Evolutionary conservation across 2,113 vertebrate species (phyloP).

Genomic region (Perca fluviatilis): DNA sequence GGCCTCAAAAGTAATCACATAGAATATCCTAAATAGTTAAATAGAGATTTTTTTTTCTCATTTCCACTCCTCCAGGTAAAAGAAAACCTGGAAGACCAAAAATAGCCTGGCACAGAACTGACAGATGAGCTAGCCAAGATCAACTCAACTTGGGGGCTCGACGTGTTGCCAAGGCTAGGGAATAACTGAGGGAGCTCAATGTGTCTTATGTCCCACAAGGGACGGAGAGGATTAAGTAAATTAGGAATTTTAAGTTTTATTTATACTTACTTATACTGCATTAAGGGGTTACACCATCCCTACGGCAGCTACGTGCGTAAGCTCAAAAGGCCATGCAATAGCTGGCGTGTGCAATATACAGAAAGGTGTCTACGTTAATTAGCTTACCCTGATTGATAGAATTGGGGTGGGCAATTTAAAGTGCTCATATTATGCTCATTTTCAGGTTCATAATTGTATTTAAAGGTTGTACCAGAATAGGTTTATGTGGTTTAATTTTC

Average conservation of each 20-base stretch:
- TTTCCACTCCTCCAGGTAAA: neutral
- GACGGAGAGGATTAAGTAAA: neutral
- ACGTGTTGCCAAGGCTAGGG: neutral
- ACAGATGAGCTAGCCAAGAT: neutral
- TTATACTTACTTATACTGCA: neutral
- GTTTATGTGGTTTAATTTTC: too few relatives aligned
- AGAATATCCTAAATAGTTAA: neutral
- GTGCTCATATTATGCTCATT: too few relatives aligned
- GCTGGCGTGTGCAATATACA: neutral
- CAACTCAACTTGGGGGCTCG: neutral
- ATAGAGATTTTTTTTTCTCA: neutral
- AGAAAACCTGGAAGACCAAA: neutral
- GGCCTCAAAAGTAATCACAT: neutral
- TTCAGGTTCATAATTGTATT: too few relatives aligned
- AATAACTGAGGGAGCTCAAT: neutral
- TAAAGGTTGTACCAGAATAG: too few relatives aligned
- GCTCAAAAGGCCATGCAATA: too few relatives aligned
- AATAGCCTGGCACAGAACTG: neutral
- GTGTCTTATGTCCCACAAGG: neutral
- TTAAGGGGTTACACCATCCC: neutral
- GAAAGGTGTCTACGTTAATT: neutral
- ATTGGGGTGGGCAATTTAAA: neutral
- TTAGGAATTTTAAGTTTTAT: neutral
- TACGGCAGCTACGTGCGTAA: neutral
- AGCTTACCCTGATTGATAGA: neutral